Conservation (phyloP, 2,797 vertebrate genomes). For the Pelodytes ibericus region DNA sequence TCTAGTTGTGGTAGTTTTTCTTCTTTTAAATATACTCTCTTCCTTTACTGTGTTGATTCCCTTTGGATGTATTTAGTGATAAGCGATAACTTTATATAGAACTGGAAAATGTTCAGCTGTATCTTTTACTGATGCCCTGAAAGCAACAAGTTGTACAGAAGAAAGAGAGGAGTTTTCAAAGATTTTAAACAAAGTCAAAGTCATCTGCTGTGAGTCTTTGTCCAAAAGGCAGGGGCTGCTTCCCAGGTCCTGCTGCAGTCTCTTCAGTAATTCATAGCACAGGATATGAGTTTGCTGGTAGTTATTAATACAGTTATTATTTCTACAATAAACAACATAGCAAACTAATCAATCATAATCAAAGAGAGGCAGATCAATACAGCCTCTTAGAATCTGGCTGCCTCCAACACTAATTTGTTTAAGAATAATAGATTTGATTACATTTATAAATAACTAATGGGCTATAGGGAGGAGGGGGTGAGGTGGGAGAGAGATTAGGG, state of each 20-base stretch:
- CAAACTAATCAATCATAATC: slow-evolving; percentile 50
- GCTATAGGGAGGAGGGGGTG: slow-evolving; percentile 54
- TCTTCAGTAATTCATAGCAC: slow-evolving; percentile 30
- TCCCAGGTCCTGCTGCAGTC: not conserved
- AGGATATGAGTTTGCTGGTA: slow-evolving; percentile 39
- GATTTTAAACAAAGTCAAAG: no score
- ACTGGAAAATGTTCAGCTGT: no score
- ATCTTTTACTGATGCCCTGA: no score
- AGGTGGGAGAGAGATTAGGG: not conserved
- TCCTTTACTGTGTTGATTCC: no score
- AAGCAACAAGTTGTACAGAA: no score
- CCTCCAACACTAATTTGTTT: slow-evolving; percentile 46
- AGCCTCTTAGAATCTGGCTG: slow-evolving; percentile 34
- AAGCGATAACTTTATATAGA: no score
- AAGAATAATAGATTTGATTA: slow-evolving; percentile 53
- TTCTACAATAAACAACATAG: slow-evolving; percentile 49
- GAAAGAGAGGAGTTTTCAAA: no score
- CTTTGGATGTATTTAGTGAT: no score
- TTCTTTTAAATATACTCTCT: no score
- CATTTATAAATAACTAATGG: slow-evolving; percentile 51
- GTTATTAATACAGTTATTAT: slow-evolving; percentile 56
- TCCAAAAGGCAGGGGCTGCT: not conserved
- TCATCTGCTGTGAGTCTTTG: not conserved
- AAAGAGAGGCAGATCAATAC: slow-evolving; percentile 45
- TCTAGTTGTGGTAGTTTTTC: no score